Base-by-base conservation (phyloP, 2,888 invertebrate genomes). In the Brachyptera risi region DNA sequence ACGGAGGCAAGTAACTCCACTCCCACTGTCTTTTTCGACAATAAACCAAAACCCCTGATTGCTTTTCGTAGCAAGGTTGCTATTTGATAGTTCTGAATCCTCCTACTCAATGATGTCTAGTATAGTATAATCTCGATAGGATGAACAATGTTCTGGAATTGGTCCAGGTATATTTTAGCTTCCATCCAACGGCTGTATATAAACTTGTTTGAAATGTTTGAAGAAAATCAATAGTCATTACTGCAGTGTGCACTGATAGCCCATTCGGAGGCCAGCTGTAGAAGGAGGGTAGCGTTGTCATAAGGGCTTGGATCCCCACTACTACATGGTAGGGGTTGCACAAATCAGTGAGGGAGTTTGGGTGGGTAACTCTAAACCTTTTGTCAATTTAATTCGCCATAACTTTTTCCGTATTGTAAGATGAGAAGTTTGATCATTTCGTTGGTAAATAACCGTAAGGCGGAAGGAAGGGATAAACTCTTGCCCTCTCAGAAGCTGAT, bases 191-290 rank as follows among this genome's bases (percentile, higher is more conserved):
- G 47, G 47, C 47, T 23, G n/a, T n/a, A n/a, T 54, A 9, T 54
- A 5, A 54, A 54, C 37, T 54, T 37, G 19, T 35, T 23, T 54
- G 54, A 35, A 35, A 54, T 37, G 54, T 35, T 47, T 37, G 37
- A n/a, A 58, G 57, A 61, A 54, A 61, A 61, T 61, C 61, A 58
- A 61, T 61, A 61, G 61, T 61, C 50, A 58, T 61, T 61, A 61
- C 61, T 61, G 57, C 35, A 54, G 37, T 21, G 21, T 21, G 31
- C 31, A 31, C n/a, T 27, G 51, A 17, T 31, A 19, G n/a, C n/a
- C n/a, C 31, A 7, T 31, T 31, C 31, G 31, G n/a, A n/a, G 11
- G 31, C 31, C 31, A 31, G 11, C 11, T 7, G 11, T 31, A 11
- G 11, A 31, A 11, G 31, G 26, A 50, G 50, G 50, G 54, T 19